Conservation (phyloP, 2,113 vertebrate species). For the Tor tambroides region DNA sequence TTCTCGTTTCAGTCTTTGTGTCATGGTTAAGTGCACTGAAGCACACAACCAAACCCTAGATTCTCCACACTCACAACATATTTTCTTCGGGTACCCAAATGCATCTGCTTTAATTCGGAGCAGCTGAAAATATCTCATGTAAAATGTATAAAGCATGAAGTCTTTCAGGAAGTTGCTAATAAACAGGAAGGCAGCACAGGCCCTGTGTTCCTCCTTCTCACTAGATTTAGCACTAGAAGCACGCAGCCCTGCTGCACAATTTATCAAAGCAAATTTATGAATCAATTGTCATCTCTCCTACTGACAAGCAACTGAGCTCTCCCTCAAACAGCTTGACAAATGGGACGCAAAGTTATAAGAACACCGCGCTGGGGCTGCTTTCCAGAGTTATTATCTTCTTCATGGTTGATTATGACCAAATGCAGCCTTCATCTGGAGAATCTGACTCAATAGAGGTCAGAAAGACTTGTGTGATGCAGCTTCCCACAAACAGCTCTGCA, state of each 20-base stretch:
- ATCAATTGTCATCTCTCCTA: conserved; percentile 52
- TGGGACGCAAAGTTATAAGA: conserved; percentile 39
- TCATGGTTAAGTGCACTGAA: conserved; percentile 31
- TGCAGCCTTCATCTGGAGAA: conserved; percentile 18
- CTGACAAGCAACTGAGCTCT: conserved; percentile 42
- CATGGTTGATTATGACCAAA: conserved; percentile 45
- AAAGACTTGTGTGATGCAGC: not conserved
- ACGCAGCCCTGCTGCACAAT: conserved; percentile 47
- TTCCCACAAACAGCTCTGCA: not conserved
- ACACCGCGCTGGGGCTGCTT: not conserved
- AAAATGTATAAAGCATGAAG: conserved; percentile 53
- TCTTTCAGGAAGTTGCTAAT: conserved; percentile 50
- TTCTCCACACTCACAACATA: not conserved
- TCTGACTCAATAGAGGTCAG: conserved; percentile 35
- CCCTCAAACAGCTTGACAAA: conserved; percentile 38
- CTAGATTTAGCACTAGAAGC: conserved; percentile 49
- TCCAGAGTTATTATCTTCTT: conserved; percentile 44
- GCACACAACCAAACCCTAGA: conserved; percentile 15
- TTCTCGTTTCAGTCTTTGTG: conserved; percentile 12
- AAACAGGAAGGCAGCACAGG: conserved; percentile 51
- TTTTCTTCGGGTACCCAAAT: not conserved
- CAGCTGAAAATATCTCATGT: conserved; percentile 49
- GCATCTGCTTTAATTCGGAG: conserved; percentile 37
- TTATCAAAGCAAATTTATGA: conserved; percentile 60
- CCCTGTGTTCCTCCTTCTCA: conserved; percentile 37